These are phyloP conservation scores for Zaprionus kolodkinae DNA, from an alignment of 1,140 invertebrate species.

Conservation along the genomic window DNA sequence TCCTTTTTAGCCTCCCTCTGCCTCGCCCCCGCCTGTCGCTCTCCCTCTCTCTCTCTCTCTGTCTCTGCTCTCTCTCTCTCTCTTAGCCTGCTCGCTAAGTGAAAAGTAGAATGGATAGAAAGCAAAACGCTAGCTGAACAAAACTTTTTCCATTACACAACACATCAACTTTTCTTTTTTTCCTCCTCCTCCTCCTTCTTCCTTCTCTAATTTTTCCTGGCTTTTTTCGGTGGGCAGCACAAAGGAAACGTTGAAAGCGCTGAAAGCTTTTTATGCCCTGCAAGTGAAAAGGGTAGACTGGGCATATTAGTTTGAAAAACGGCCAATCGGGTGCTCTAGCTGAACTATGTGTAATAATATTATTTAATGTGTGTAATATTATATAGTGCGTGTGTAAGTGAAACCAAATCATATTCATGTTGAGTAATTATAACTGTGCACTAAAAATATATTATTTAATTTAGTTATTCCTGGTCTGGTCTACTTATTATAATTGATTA, in stretches of 20 bases:
- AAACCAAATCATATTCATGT: not conserved
- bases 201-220: conserved; percentile 39
- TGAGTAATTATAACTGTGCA: not conserved
- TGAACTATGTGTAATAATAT: not conserved
- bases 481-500: conserved; percentile 32
- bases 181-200: not conserved
- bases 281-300: conserved; percentile 26
- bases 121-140: conserved; percentile 76
- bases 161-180: conserved; percentile 66
- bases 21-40: not conserved
- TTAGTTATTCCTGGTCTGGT: conserved; percentile 13
- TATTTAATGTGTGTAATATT: too few species aligned
- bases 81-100: conserved; percentile 53
- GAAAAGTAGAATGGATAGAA: conserved; percentile 77
- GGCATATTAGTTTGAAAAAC: conserved; percentile 62
- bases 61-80: not conserved
- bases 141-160: conserved; percentile 83
- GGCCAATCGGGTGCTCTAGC: conserved; percentile 20
- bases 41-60: not conserved
- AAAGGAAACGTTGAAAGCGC: conserved; percentile 76
- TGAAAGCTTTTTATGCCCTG: conserved; percentile 78
- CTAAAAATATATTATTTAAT: not conserved
- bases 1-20: conserved; percentile 14
- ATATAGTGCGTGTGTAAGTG: too few species aligned
- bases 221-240: conserved; percentile 68